Conservation (phyloP, 2,113 vertebrate species). For the Oxyruncus cristatus region DNA sequence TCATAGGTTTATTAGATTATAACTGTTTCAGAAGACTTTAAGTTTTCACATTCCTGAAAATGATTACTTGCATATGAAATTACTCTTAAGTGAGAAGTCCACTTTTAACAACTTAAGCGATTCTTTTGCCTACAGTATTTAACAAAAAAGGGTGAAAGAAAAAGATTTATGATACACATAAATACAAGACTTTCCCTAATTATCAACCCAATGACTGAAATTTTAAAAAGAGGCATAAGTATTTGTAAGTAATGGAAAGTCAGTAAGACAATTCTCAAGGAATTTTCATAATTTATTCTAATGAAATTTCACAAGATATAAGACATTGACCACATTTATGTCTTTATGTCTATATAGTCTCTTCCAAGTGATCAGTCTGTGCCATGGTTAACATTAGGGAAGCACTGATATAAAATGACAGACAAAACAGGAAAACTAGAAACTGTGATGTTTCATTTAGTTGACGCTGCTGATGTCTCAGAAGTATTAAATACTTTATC, state of each 20-base stretch:
- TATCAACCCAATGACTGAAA: background rate
- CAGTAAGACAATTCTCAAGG: background rate
- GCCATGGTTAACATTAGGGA: background rate
- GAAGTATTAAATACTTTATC: background rate
- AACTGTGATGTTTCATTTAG: background rate
- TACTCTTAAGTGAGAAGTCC: background rate
- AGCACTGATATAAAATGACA: background rate
- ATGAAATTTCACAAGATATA: background rate
- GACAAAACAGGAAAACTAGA: background rate
- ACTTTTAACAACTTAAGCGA: background rate
- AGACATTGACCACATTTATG: fast-evolving
- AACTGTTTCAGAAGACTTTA: background rate
- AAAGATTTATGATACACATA: background rate
- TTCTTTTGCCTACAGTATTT: background rate
- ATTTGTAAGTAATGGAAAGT: background rate
- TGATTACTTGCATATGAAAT: background rate
- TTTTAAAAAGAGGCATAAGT: background rate
- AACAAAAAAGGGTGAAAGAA: background rate
- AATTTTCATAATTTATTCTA: background rate
- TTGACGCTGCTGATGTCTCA: background rate
- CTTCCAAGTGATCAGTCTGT: background rate
- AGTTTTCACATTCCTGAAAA: background rate
- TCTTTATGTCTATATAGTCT: background rate
- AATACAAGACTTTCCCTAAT: background rate
- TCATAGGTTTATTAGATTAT: background rate